A percentile compares a stretch with the other conserved stretches of the same genome.
Evolutionary conservation across 2,797 vertebrate genomes (phyloP).

Genomic region (Molossus molossus): DNA sequence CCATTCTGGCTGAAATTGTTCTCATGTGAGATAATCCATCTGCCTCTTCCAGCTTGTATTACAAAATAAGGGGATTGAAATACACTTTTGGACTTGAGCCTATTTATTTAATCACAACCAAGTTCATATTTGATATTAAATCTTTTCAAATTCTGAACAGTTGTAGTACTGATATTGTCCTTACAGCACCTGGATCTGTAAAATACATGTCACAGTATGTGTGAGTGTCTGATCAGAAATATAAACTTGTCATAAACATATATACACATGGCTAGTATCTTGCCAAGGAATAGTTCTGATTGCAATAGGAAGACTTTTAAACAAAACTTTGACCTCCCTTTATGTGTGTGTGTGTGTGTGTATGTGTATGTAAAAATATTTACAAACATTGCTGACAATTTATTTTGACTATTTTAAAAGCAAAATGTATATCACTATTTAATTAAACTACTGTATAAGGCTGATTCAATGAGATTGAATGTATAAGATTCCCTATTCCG

Average conservation of each 20-base stretch:
- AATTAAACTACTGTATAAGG: not conserved
- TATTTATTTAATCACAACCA: not conserved
- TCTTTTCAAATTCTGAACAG: slow-evolving; percentile 39
- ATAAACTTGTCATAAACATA: slow-evolving; percentile 12
- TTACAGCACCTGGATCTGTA: not conserved
- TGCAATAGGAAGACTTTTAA: not conserved
- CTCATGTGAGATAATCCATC: slow-evolving; percentile 55
- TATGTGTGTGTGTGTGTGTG: not conserved
- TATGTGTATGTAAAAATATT: too few species aligned
- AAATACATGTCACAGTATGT: not conserved
- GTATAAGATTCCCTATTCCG: not conserved
- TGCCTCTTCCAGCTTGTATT: not conserved
- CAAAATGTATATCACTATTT: slow-evolving; percentile 2
- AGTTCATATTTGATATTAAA: slow-evolving; percentile 17
- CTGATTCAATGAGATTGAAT: not conserved
- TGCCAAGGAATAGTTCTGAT: not conserved
- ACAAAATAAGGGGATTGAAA: slow-evolving; percentile 42
- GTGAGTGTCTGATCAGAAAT: not conserved
- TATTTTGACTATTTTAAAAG: not conserved
- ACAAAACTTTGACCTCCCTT: not conserved
- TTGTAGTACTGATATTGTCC: not conserved
- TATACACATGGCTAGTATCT: not conserved
- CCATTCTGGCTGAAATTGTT: slow-evolving; percentile 33
- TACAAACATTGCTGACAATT: too few species aligned
- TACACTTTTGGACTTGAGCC: not conserved